Evolutionary conservation across 2,888 invertebrate species (phyloP), one percentile per base, ranked within the genome.

Genomic region (Schrankia costaestrigalis): DNA sequence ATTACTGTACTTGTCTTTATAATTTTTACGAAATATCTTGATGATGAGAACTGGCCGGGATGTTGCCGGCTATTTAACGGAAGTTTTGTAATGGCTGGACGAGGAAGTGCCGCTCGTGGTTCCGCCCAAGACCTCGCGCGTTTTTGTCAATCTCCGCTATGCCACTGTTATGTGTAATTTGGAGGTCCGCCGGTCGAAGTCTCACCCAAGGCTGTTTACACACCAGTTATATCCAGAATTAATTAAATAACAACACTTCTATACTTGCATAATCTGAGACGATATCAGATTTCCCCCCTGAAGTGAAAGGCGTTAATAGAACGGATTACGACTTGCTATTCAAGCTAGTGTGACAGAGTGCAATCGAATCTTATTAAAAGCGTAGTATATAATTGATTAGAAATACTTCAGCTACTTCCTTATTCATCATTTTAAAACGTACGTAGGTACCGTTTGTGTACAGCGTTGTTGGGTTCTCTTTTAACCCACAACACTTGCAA

Each of bases 131-230:
- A 68, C 75, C 71, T 76, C 72, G 73, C 49, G 57, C 60, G 68
- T 77, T 77, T 78, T 78, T 73, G 74, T 80, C 73, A 69, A 63
- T 69, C 56, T 74, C 64, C 63, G 75, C 72, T 67, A 74, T 73
- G 74, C 76, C 69, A 78, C 78, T 83, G 84, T 84, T 85, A 83
- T 87, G 87, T 86, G 86, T 87, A 84, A 82, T 86, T 87, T 86
- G 80, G 82, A 86, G 87, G 86, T 87, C 86, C 84, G 71, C 65
- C 74, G 78, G 82, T 84, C 80, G 73, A 73, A 70, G 65, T 68
- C 64, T 52, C 67, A 41, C 62, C 56, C 76, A 75, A 80, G 73
- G 78, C 67, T 72, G 60, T 68, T 59, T 44, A 55, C 59, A 34
- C 59, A 53, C 46, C 41, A 38, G 35, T 30, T 53, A 32, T 46